Evolutionary conservation across 37 sponge, comb jelly and placozoan species (phyloP).

Genomic region (Tethya wilhelma): DNA sequence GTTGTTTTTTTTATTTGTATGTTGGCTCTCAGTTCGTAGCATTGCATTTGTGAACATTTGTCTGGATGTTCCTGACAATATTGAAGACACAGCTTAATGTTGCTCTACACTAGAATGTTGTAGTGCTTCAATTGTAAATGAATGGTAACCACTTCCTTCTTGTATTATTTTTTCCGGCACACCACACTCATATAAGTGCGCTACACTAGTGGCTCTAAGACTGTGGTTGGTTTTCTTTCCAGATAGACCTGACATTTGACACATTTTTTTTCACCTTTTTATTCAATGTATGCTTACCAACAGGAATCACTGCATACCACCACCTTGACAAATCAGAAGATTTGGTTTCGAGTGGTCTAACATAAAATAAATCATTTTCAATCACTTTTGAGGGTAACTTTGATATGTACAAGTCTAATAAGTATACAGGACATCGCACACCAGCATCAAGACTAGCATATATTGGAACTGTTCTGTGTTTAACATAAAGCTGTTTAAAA

Average conservation of each 20-base stretch:
- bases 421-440: slow-evolving; percentile 4
- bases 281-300: slow-evolving; percentile 12
- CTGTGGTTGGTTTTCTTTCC: too few relatives aligned
- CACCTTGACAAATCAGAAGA: not conserved
- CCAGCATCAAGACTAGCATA: slow-evolving; percentile 4
- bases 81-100: not conserved
- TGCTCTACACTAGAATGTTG: not conserved
- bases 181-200: not conserved
- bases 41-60: too few relatives aligned
- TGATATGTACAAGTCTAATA: slow-evolving; percentile 8
- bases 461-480: not conserved
- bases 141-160: not conserved
- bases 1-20: too few relatives aligned
- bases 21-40: too few relatives aligned
- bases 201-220: not conserved
- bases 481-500: not conserved
- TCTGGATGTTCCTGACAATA: not conserved
- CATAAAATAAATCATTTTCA: slow-evolving; percentile 6
- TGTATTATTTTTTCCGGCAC: slow-evolving; percentile 2
- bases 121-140: not conserved
- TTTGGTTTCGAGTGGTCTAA: not conserved
- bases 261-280: slow-evolving; percentile 33
- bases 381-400: slow-evolving; percentile 9
- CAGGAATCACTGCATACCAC: slow-evolving; percentile 12
- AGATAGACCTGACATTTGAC: not conserved